Base-by-base conservation (phyloP, 2,888 invertebrate genomes). In the Cerceris rybyensis region DNA sequence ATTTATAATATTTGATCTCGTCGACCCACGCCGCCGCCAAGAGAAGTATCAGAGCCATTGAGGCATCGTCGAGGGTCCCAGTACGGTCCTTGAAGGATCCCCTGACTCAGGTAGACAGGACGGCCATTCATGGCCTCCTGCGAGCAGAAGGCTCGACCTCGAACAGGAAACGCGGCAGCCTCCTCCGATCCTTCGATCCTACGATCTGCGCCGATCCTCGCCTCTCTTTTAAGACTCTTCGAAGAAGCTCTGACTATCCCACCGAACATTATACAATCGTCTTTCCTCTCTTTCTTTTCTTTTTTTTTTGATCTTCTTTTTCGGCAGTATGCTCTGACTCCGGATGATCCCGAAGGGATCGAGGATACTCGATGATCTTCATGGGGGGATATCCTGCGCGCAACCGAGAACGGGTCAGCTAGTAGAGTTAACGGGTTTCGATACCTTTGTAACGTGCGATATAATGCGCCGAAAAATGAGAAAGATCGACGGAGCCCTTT, bases 1-100 rank as follows among this genome's bases (percentile, higher is more conserved):
- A 84, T 85, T 85, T 86, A 82, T 80, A 81, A 74, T 81, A 79
- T 82, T 86, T 81, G 84, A 81, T 75, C 54, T 72, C 57, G 61
- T 63, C 67, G 49, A 49, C 8, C 49, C 42, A 7, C n/a, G 28
- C 42, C 54, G 60, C 46, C 17, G 71, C 17, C 57, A 42, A 59
- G 63, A 54, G 64, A 43, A 59, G 46, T 28, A 70, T 64, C 68
- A 65, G 66, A 1, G 28, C 69, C 77, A 83, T 72, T 80, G 78
- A 78, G 73, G 67, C 68, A 55, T 71, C 77, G 54, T 14, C n/a
- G 41, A 42, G 69, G 70, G 42, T 49, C 57, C 55, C 42, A 49
- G 11, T 14, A 54, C 57, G 72, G 73, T 83, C 83, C 79, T 81
- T 72, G 82, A 79, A 81, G 77, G 71, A 72, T 77, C 59, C 72